Base-by-base conservation (phyloP, 2,113 vertebrate species). In the Vulpes lagopus region DNA sequence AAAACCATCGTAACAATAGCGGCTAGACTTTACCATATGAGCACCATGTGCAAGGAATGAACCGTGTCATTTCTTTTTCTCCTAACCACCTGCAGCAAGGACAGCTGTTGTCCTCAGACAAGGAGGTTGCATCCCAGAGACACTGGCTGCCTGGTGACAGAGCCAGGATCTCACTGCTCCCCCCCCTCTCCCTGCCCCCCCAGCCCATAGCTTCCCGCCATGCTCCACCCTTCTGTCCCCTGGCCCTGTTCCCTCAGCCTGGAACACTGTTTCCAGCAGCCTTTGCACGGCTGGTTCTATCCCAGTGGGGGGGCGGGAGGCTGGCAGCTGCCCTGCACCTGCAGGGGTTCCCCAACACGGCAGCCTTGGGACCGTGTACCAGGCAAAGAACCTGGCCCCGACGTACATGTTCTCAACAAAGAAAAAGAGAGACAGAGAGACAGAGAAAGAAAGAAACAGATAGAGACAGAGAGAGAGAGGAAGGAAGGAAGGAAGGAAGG, bases 11-110 rank as follows among this genome's bases (percentile, higher is more conserved):
- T 62, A 25, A 49, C 16, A 69, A 53, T 38, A 80, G 30, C 2
- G 2, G 38, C 10, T 30, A 32, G 57, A 38, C 65, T 73, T 89
- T 32, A 20, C 16, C 2, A 19, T 27, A 43, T 71, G 2, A 38
- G 30, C 38, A 35, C 22, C 84, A 73, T 0, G 0, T 3, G 7
- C 38, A 1, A 0, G 22, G 16, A 53, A 35, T 8, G 23, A 60
- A 89, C 23, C 5, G 0, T 2, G 2, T n/a, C 15, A 2, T 35
- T 27, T 43, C 27, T 49, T 73, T 69, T 71, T 17, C 53, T 53
- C 55, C 51, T 8, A 53, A 94, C 74, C 23, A 32, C 23, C 65
- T 62, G 23, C 55, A 53, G 55, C 2, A 16, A 62, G 76, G 12
- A 10, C 0, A 1, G 59, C 35, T 30, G 12, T 30, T 81, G 3